Evolutionary conservation across 37 sponge, comb jelly and placozoan species (phyloP).

Genomic region (Beroe forskalii): DNA sequence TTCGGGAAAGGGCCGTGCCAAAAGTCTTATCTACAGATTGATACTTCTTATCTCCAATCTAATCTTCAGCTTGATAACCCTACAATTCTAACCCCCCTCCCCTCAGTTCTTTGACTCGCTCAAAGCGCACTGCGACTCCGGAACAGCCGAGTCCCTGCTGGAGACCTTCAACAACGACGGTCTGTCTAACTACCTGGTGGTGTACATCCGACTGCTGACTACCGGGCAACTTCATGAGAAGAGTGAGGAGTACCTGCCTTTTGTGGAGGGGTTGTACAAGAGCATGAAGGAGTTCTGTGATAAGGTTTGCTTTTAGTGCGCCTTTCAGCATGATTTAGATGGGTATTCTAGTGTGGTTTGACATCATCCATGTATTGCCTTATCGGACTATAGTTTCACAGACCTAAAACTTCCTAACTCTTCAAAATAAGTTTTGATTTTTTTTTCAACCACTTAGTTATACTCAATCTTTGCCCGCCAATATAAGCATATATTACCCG

Average conservation of each 20-base stretch:
- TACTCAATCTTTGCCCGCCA: no score
- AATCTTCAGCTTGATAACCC: no score
- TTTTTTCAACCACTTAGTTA: no score
- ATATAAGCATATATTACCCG: no score
- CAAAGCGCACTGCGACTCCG: slow-evolving; percentile 24
- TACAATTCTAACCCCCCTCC: background rate
- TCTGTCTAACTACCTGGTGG: slow-evolving; percentile 86
- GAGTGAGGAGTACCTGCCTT: slow-evolving; percentile 83
- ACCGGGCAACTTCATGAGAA: slow-evolving; percentile 86
- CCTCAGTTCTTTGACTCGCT: slow-evolving; percentile 49
- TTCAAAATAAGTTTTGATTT: no score
- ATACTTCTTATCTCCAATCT: no score
- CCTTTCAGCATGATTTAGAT: no score
- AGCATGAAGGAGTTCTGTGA: slow-evolving; percentile 84
- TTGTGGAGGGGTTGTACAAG: slow-evolving; percentile 74
- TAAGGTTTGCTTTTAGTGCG: slow-evolving; percentile 68
- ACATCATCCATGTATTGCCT: no score
- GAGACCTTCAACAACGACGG: slow-evolving; percentile 80
- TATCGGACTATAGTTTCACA: no score
- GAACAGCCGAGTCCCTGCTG: background rate
- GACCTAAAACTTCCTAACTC: no score
- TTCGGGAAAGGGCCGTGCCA: background rate
- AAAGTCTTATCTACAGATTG: no score
- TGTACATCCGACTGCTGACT: slow-evolving; percentile 84
- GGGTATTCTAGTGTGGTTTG: no score